These are phyloP conservation scores for Xanthostigma xanthostigma DNA, from an alignment of 2,888 invertebrate species.

Conservation along the genomic window DNA sequence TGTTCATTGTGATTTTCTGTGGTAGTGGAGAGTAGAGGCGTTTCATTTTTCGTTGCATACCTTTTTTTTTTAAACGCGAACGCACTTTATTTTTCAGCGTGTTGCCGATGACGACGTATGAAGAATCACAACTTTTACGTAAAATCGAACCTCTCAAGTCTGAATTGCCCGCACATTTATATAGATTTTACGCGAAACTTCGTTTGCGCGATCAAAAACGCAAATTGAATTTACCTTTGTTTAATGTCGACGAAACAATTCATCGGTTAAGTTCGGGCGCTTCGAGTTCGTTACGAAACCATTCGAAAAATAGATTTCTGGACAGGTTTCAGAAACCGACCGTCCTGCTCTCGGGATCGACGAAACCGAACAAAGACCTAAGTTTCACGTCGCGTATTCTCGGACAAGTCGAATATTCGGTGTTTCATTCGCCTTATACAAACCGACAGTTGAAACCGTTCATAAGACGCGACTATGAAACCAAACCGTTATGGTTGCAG, in stretches of 20 bases:
- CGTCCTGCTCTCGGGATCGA: too few species aligned
- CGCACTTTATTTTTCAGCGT: background rate
- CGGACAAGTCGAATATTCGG: slow-evolving; percentile 33
- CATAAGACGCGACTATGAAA: slow-evolving; percentile 55
- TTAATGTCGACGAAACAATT: slow-evolving; percentile 35
- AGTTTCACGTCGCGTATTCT: slow-evolving; percentile 35
- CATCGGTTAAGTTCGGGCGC: slow-evolving; percentile 20
- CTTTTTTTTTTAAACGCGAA: too few species aligned
- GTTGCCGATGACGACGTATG: background rate
- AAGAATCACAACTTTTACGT: slow-evolving; percentile 1
- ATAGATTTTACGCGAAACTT: slow-evolving; percentile 28
- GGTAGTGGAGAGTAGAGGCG: too few species aligned
- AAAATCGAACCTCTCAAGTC: background rate
- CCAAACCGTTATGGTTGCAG: slow-evolving; percentile 54
- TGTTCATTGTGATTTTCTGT: too few species aligned
- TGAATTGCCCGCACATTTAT: background rate
- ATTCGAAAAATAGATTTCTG: too few species aligned
- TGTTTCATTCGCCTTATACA: slow-evolving; percentile 55
- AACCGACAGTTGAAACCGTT: slow-evolving; percentile 66
- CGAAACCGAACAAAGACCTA: slow-evolving; percentile 18
- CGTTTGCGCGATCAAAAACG: slow-evolving; percentile 38
- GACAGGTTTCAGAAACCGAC: too few species aligned
- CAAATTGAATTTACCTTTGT: slow-evolving; percentile 35
- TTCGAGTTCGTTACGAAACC: slow-evolving; percentile 11
- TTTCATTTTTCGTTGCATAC: too few species aligned